These are phyloP conservation scores for Osmerus mordax DNA, from an alignment of 2,113 vertebrate genomes.

Conservation along the genomic window DNA sequence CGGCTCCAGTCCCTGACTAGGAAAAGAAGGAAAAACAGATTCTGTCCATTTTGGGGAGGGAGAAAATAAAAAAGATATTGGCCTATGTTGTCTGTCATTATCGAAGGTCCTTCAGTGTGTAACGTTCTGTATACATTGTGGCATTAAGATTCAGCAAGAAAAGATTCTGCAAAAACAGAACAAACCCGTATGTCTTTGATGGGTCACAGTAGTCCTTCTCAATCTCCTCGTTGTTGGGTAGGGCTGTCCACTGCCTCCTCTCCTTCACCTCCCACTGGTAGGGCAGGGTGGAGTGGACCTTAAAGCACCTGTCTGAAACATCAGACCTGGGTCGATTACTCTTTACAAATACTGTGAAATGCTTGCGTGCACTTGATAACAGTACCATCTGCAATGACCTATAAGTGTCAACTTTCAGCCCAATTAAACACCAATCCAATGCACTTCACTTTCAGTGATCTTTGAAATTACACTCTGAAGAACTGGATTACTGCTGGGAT, in stretches of 20 bases:
- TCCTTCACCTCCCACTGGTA: slow-evolving; percentile 67
- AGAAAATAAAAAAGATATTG: background rate
- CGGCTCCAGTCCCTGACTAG: slow-evolving; percentile 7
- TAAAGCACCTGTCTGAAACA: slow-evolving; percentile 57
- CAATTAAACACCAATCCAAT: no score
- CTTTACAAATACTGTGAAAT: no score
- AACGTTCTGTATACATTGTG: no score
- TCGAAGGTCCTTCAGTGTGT: no score
- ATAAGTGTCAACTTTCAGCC: background rate
- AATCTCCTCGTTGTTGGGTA: slow-evolving; percentile 57
- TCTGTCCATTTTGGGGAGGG: background rate
- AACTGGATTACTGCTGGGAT: background rate
- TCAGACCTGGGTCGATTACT: background rate
- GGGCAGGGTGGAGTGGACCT: slow-evolving; percentile 63
- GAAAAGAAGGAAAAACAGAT: background rate
- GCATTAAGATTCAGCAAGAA: background rate
- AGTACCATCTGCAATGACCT: background rate
- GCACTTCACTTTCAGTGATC: no score
- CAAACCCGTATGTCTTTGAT: slow-evolving; percentile 59
- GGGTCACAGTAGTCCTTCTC: slow-evolving; percentile 71
- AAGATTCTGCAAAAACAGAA: background rate
- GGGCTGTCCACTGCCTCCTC: slow-evolving; percentile 46
- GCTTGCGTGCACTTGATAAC: no score
- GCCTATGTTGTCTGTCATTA: background rate
- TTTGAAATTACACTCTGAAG: no score